Percentiles rank a stretch among this genome's conserved stretches.
These are phyloP conservation scores for Falco peregrinus DNA, from an alignment of 2,797 vertebrate species.

Conservation along the genomic window DNA sequence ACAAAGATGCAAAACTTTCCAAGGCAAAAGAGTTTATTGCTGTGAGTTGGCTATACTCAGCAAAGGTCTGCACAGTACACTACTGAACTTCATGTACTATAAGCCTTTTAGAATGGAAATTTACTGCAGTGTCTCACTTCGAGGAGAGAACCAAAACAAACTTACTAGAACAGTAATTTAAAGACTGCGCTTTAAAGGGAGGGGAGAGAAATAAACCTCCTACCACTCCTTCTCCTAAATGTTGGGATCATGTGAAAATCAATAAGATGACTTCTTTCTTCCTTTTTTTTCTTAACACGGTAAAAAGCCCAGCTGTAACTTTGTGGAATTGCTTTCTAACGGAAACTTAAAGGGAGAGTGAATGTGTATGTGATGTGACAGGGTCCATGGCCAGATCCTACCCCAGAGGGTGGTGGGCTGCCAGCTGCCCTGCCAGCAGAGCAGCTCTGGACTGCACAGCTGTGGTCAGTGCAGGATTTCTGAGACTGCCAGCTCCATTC, in stretches of 20 bases:
- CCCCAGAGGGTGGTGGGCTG: too few relatives aligned
- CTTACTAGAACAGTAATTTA: constrained; percentile 26
- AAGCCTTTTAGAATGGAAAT: constrained; percentile 45
- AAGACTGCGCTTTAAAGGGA: constrained; percentile 34
- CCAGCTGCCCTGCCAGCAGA: fast-evolving
- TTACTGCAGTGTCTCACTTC: constrained; percentile 1
- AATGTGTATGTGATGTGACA: fast-evolving
- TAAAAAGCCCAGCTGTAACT: not conserved
- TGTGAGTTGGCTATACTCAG: not conserved
- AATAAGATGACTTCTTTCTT: not conserved
- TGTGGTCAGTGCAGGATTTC: not conserved
- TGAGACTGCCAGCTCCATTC: not conserved
- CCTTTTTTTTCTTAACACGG: not conserved
- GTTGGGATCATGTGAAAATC: constrained; percentile 19
- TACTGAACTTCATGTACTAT: not conserved
- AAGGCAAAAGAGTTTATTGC: constrained; percentile 2
- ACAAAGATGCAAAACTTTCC: not conserved
- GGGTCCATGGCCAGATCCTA: not conserved
- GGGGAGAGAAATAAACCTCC: constrained; percentile 16
- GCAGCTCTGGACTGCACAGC: fast-evolving
- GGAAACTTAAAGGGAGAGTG: not conserved
- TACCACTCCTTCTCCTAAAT: not conserved
- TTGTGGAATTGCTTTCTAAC: not conserved
- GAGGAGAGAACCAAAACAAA: constrained; percentile 33
- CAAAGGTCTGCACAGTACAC: not conserved